These are phyloP conservation scores for Bothrops jararaca DNA, from an alignment of 2,113 vertebrate species.

Conservation along the genomic window DNA sequence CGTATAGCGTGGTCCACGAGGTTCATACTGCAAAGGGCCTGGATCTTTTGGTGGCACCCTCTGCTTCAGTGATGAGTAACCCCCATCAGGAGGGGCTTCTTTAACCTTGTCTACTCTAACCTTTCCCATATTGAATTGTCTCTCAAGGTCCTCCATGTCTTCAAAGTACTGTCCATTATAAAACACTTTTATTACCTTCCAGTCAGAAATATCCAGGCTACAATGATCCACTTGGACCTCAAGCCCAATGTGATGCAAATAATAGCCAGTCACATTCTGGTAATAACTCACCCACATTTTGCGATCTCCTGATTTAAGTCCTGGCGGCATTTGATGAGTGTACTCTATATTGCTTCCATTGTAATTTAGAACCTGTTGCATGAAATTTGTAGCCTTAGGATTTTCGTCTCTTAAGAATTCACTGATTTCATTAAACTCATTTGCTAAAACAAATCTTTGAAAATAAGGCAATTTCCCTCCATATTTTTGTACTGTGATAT, in stretches of 20 bases:
- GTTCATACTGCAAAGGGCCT: background rate
- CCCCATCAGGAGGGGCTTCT: background rate
- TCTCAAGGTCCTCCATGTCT: background rate
- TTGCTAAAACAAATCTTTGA: background rate
- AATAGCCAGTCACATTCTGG: background rate
- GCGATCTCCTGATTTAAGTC: conserved; percentile 32
- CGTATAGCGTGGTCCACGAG: conserved; percentile 1
- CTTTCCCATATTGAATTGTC: background rate
- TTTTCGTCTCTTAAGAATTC: conserved; percentile 12
- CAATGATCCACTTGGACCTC: background rate
- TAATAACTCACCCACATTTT: conserved; percentile 34
- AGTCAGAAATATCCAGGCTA: background rate
- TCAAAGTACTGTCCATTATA: conserved; percentile 29
- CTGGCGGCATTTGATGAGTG: background rate
- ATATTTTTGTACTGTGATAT: conserved; percentile 6
- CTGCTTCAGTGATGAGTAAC: background rate
- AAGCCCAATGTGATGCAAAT: background rate
- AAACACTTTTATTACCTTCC: background rate
- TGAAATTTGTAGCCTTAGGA: conserved; percentile 28
- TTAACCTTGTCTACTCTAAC: background rate
- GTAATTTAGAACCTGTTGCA: conserved; percentile 32
- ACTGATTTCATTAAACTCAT: background rate
- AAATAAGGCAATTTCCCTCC: background rate
- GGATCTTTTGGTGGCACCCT: background rate
- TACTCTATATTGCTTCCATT: background rate